Evolutionary conservation across 2,797 vertebrate species (phyloP).

Genomic region (Mormyrus proboscirostris): DNA sequence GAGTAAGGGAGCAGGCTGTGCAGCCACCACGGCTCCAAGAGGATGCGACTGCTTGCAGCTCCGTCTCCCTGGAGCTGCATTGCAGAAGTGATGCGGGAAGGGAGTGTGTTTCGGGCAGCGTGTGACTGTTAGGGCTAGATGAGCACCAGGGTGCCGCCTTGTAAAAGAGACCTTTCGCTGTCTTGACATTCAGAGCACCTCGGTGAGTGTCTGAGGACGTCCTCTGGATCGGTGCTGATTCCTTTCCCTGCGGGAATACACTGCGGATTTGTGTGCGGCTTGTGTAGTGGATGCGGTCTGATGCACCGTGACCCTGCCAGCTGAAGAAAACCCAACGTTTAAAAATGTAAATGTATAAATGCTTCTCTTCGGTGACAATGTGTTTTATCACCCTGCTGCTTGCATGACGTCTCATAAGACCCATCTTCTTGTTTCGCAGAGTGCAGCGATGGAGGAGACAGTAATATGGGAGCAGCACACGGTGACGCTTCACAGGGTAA

Average conservation of each 20-base stretch:
- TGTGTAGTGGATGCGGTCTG: not conserved
- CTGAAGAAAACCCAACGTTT: not conserved
- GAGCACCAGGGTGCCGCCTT: not conserved
- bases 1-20: not conserved
- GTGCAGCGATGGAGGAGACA: constrained; percentile 95
- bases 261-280: not conserved
- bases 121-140: not conserved
- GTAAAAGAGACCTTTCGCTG: not conserved
- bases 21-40: not conserved
- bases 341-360: not conserved
- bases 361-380: not conserved
- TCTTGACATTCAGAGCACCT: not conserved
- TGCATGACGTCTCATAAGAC: not conserved
- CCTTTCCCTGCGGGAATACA: not conserved
- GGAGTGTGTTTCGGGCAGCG: not conserved
- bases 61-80: constrained; percentile 3
- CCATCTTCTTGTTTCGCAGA: constrained; percentile 59
- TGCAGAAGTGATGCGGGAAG: constrained; percentile 10
- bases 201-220: not conserved
- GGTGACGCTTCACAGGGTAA: constrained; percentile 96
- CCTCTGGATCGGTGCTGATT: not conserved
- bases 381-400: not conserved
- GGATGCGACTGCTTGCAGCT: not conserved
- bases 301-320: not conserved
- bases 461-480: constrained; percentile 99